Conservation (phyloP, 2,113 vertebrate genomes). For the Charadrius vociferus region DNA sequence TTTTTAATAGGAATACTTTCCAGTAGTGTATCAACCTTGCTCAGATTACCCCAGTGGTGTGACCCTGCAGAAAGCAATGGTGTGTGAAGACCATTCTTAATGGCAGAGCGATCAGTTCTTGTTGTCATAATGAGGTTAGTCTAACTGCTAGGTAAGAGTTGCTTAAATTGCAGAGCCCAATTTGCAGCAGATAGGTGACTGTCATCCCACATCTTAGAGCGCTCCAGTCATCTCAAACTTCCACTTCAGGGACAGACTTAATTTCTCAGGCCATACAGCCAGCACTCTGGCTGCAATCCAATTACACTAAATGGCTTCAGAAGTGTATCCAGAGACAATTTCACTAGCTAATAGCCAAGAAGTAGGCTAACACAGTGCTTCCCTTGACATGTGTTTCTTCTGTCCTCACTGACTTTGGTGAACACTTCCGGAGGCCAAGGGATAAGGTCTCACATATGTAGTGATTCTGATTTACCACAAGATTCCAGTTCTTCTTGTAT, state of each 20-base stretch:
- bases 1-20: not conserved
- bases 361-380: not conserved
- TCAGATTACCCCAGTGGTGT: not conserved
- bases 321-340: not conserved
- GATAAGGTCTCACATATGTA: not conserved
- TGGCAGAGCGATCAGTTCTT: not conserved
- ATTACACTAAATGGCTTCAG: not conserved
- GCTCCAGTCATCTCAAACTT: not conserved
- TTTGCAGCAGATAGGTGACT: not conserved
- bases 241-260: not conserved
- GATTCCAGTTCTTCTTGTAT: not conserved
- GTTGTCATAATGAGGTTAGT: not conserved
- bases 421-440: not conserved
- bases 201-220: not conserved
- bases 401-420: not conserved
- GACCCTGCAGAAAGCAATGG: not conserved
- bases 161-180: not conserved
- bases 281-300: not conserved
- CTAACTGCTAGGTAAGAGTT: not conserved
- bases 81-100: not conserved
- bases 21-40: not conserved
- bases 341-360: not conserved
- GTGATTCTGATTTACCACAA: not conserved
- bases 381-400: not conserved
- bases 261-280: not conserved